Evolutionary conservation across 2,797 vertebrate species (phyloP), one percentile per base, ranked within the genome.

Genomic region (Miichthys miiuy): DNA sequence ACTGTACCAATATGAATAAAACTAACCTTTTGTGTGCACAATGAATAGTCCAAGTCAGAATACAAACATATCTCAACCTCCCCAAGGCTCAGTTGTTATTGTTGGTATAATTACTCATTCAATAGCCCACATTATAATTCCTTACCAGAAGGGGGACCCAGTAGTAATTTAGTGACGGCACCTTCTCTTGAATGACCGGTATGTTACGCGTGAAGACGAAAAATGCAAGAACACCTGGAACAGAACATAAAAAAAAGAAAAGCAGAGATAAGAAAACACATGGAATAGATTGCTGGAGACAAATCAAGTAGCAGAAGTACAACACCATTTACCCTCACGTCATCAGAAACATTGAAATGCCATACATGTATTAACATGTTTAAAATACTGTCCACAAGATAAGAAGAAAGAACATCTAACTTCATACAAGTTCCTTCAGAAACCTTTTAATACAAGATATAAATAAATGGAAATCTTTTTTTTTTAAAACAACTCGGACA

Each of bases 111-210:
- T 48, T 44, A 60, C 17, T 56, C 30, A 17, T 68, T 30, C 42
- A 5, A 61, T 25, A 46, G 13, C 17, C 52, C 38, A 74, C 2
- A 70, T 55, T 63, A 46, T 1, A 60, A 65, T 68, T 71, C 44
- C 97, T 97, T 94, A 99, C 98, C 97, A 98, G 68, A 63, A 98
- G 89, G 7, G 98, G 98, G 25, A 99, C 95, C 98, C 97, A 99
- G 94, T 96, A 97, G 93, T 97, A 99, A 93, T 99, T 97, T 79
- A 99, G 88, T 0, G 92, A 83, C 0, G 97, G 97, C 42, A 96
- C 96, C 85, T 97, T 95, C 81, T 95, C 92, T 81, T 96, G 92
- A 85, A 97, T 92, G 41, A 91, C 2, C 6, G 96, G 95, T 81
- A 99, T 95, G 93, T 94, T 96, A 73, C 93, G 94, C 21, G 97